Evolutionary conservation across 1,140 invertebrate genomes (phyloP), one percentile per base, ranked within the genome.

Genomic region (Lepidurus packardi): DNA sequence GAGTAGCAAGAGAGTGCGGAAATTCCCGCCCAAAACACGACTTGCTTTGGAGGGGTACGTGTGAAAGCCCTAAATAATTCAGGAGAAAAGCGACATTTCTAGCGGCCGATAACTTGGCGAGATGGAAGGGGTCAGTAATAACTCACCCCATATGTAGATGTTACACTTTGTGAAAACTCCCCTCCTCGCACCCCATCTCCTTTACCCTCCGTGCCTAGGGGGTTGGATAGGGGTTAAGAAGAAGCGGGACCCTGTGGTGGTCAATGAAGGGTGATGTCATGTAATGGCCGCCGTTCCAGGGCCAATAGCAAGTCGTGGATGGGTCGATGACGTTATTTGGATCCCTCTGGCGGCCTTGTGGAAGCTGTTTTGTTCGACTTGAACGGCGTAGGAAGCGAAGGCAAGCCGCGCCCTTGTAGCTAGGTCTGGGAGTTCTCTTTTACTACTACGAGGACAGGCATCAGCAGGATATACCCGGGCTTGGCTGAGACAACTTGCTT

Each of bases 201-300:
- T 65, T 16, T 65, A n/a, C 21, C 21, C 53, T n/a, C 53, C 13
- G 53, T 65, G 53, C 21, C 16, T n/a, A 65, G 6, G 53, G 53
- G 53, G 53, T 16, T 65, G 53, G 53, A 21, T 7, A 65, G 21
- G 21, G 13, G 53, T 34, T 34, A 34, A 34, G 53, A 13, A 16
- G 53, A 21, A 21, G 6, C 21, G 53, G 53, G 53, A 16, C 45
- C 45, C 53, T 13, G 34, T 4, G 34, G 34, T 34, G 6, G 53
- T 65, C 53, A 65, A 65, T 65, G 53, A 65, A 65, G 13, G 53
- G 21, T 65, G 53, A 65, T 65, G 53, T 65, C 53, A 65, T 21
- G 53, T 16, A 9, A 65, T 65, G 53, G 53, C 53, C 21, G 45
- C 45, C 45, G 10, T 47, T 10, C 10, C 10, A 47, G 16, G 45